A percentile compares a stretch with the other conserved stretches of the same genome.
Conservation (phyloP, 2,888 invertebrate genomes). For the Aelia acuminata region DNA sequence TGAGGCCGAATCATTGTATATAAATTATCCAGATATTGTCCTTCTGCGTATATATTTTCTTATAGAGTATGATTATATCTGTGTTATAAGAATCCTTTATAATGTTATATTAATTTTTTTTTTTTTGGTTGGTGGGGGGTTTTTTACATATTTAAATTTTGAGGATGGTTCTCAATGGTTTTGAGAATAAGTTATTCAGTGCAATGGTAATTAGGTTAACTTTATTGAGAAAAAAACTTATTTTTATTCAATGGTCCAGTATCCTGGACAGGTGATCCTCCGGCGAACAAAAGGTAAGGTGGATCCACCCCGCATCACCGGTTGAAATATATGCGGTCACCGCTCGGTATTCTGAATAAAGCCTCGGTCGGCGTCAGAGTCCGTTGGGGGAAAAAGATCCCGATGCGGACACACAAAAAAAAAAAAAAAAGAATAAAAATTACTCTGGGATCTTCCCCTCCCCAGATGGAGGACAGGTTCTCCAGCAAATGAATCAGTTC, state of each 20-base stretch:
- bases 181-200: too few relatives aligned
- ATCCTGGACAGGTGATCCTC: neutral
- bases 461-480: neutral
- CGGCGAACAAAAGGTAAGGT: neutral
- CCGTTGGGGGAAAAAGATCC: neutral
- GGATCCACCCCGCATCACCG: neutral
- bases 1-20: too few relatives aligned
- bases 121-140: too few relatives aligned
- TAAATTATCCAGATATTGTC: too few relatives aligned
- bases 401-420: constrained; percentile 14
- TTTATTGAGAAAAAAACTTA: too few relatives aligned
- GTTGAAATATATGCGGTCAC: neutral
- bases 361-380: neutral
- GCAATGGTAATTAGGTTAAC: too few relatives aligned
- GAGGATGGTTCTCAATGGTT: too few relatives aligned
- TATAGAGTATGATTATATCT: too few relatives aligned
- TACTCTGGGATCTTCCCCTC: neutral
- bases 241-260: neutral
- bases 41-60: too few relatives aligned
- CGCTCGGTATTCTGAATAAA: constrained; percentile 9
- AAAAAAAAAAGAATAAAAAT: constrained; percentile 38
- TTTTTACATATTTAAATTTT: too few relatives aligned
- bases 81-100: too few relatives aligned
- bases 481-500: constrained; percentile 41
- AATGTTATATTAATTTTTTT: too few relatives aligned